Percentiles rank a stretch among this genome's conserved stretches.
Conservation (phyloP, 2,797 vertebrate genomes). For the Lithobates sylvaticus region DNA sequence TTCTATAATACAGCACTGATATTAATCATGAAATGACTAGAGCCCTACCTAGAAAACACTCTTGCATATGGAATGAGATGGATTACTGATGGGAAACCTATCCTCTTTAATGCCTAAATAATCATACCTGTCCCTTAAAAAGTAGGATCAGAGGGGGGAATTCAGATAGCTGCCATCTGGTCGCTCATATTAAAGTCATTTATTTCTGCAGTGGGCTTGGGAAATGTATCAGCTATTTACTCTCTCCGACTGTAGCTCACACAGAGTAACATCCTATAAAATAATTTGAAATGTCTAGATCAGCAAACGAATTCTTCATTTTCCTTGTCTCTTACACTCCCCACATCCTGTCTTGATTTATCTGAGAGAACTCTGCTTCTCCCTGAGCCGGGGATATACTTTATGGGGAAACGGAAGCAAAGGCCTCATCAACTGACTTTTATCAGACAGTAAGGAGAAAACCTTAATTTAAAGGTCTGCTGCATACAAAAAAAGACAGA, state of each 20-base stretch:
- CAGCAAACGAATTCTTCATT: constrained; percentile 33
- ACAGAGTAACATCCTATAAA: constrained; percentile 38
- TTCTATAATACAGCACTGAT: constrained; percentile 13
- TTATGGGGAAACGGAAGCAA: constrained; percentile 20
- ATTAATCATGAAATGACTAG: not conserved
- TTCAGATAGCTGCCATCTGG: constrained; percentile 38
- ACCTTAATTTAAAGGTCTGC: constrained; percentile 16
- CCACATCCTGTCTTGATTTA: constrained; percentile 36
- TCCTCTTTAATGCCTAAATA: constrained; percentile 12
- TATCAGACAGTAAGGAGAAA: not conserved
- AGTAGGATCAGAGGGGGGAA: constrained; percentile 21
- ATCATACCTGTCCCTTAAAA: not conserved
- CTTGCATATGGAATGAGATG: constrained; percentile 21
- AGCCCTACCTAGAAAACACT: not conserved
- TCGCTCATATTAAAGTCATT: constrained; percentile 3
- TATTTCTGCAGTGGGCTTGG: constrained; percentile 3
- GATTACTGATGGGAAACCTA: constrained; percentile 29
- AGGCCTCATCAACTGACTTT: constrained; percentile 18
- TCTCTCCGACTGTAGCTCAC: not conserved
- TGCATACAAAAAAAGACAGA: not conserved
- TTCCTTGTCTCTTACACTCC: constrained; percentile 9
- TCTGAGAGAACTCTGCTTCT: constrained; percentile 9
- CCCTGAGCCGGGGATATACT: constrained; percentile 21
- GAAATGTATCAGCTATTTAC: constrained; percentile 39
- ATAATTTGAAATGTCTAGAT: constrained; percentile 26